Conservation (phyloP, 2,113 vertebrate species). For the Melozone crissalis region DNA sequence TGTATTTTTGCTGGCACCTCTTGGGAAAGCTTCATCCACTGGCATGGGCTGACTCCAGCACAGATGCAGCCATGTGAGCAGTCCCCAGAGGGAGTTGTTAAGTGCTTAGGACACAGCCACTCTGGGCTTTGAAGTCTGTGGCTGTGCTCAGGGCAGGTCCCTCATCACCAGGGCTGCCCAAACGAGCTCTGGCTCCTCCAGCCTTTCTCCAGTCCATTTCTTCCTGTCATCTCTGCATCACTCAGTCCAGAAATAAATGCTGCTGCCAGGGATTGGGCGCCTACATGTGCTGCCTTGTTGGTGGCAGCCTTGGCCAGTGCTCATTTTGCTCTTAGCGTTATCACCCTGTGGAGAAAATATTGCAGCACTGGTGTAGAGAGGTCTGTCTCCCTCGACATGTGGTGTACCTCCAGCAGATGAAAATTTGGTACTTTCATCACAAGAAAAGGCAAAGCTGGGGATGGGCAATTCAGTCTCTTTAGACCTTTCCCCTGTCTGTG, state of each 20-base stretch:
- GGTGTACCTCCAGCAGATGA: neutral
- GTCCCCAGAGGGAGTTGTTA: neutral
- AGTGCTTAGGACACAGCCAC: neutral
- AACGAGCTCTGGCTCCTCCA: neutral
- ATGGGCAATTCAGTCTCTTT: neutral
- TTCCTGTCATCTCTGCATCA: neutral
- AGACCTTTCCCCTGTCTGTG: neutral
- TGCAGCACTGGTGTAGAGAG: neutral
- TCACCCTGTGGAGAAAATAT: neutral
- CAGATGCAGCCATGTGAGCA: neutral
- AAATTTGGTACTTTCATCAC: neutral
- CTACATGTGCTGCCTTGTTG: rapidly evolving
- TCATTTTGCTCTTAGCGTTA: neutral
- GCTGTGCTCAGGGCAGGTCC: neutral
- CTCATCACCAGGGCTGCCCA: rapidly evolving
- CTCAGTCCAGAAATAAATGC: slow-evolving; percentile 6
- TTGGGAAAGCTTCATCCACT: neutral
- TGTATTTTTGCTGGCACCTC: neutral
- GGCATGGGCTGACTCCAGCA: rapidly evolving
- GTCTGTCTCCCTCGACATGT: rapidly evolving
- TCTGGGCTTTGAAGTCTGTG: neutral
- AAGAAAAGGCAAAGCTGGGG: neutral
- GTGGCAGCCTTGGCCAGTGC: neutral
- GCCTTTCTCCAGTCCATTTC: slow-evolving; percentile 13
- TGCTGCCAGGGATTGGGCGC: neutral